Base-by-base conservation (phyloP, 2,888 invertebrate genomes). In the Cephus rjabovi region DNA sequence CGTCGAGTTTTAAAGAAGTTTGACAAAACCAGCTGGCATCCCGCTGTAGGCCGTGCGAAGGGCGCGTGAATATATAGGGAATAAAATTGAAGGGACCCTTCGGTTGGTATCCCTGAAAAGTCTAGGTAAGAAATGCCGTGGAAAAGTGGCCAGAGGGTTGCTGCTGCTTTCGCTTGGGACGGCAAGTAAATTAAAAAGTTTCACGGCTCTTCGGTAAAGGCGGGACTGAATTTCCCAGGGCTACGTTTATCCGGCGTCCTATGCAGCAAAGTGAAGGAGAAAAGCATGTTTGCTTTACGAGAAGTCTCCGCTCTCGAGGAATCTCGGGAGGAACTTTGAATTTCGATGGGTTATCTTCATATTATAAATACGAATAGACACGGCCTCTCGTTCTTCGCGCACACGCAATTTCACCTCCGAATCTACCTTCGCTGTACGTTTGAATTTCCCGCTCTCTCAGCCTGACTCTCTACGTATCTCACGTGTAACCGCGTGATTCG, bases 111-210 rank as follows among this genome's bases (percentile, higher is more conserved):
- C 56, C 2, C 56, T 56, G 56, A 9, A 23, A 56, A 23, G 56
- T 56, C 23, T 56, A 23, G 56, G 1, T 9, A 15, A 40, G 12
- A 15, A 40, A 40, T 40, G 4, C 15, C 15, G 40, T 40, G 40
- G 23, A 56, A 23, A 56, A 9, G 56, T 56, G 56, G 23, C 23
- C 23, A 56, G 56, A 2, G 56, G 56, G 23, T 56, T 9, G 56
- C 23, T 6, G 23, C 23, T 56, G 23, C 23, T 56, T 56, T 56
- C 23, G 23, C 56, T 56, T 56, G 56, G 56, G 56, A 33, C 71
- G 31, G 30, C 12, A 71, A 71, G 71, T 71, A 71, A 71, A 71
- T 71, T 71, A 71, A 71, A 71, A 71, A 71, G 71, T 71, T 71
- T 71, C 31, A 6, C 71, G 71, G 4, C 71, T 33, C 31, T 11